Base-by-base conservation (phyloP, 2,113 vertebrate species). In the Sinocyclocheilus maitianheensis region DNA sequence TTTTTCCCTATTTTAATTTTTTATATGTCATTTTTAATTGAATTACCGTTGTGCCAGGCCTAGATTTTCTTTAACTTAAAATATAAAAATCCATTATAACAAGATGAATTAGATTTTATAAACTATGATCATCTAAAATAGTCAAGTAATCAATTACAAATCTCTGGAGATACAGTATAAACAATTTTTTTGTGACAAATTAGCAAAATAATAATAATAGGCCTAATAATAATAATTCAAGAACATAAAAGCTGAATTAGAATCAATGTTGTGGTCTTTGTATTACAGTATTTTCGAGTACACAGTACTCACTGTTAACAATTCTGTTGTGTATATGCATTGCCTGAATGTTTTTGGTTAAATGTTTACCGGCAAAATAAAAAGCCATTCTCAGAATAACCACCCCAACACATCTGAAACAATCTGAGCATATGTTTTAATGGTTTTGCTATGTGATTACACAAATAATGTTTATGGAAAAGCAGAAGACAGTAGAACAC, bases 401-500 rank as follows among this genome's bases (percentile, higher is more conserved):
- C 9, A 81, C 37, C 63, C 34, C 40, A 65, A 10, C 62, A 82
- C 63, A 37, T 10, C 16, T 22, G 3, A 51, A 53, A 53, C 16
- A 82, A 53, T 82, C 81, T 82, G 65, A 51, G 26, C 65, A 58
- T 20, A 30, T 67, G 81, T 62, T 87, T 82, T 71, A 84, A 78
- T 78, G 72, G 62, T 87, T n/a, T 26, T 81, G 62, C 8, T 53
- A 51, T 69, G 62, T 24, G 2, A 22, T 53, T 71, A 53, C 40
- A 43, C 77, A 65, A 53, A n/a, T 76, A 7, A 43, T 18, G 22
- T 60, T 10, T 40, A 62, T 74, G 75, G 46, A 34, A 71, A 71
- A 58, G 16, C 84, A 77, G 13, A 72, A 79, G 51, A 74, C 40
- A 20, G n/a, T 34, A 67, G 34, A 63, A 51, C 8, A 72, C 51